Percentiles rank a stretch among this genome's conserved stretches.
phyloP scores from a whole-genome alignment of 1,140 invertebrate genomes.

The Diachasma alloeum region DNA sequence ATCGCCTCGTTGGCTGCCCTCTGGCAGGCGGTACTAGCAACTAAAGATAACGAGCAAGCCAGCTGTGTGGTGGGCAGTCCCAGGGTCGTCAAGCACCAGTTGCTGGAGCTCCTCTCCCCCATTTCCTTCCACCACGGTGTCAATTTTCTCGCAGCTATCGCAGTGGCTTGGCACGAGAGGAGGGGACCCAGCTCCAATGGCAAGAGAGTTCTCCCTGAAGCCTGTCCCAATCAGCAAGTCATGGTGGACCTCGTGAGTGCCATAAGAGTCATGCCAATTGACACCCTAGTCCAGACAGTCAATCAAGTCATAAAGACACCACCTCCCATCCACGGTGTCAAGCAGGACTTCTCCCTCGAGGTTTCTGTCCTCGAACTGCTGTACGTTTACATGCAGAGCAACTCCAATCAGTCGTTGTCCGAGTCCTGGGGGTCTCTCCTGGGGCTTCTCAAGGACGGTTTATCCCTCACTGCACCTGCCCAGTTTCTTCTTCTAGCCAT shows the following conservation, averaged over 20 bases:
- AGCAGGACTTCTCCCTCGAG: constrained; percentile 70
- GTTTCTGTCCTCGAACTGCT: constrained; percentile 71
- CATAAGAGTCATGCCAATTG: constrained; percentile 85
- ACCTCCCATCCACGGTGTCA: constrained; percentile 73
- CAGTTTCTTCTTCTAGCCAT: constrained; percentile 85
- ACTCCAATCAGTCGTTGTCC: constrained; percentile 73
- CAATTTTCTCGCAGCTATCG: constrained; percentile 84
- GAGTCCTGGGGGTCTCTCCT: constrained; percentile 85
- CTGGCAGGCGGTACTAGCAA: constrained; percentile 77
- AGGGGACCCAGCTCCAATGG: constrained; percentile 56
- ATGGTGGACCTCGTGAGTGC: constrained; percentile 83
- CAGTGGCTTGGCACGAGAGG: constrained; percentile 89
- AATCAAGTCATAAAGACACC: constrained; percentile 83
- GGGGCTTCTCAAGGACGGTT: constrained; percentile 80
- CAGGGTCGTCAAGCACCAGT: constrained; percentile 77
- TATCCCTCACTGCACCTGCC: constrained; percentile 76
- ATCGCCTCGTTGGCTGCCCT: constrained; percentile 80
- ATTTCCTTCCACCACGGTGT: constrained; percentile 86
- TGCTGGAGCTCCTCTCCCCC: constrained; percentile 87
- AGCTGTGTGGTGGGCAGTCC: constrained; percentile 69
- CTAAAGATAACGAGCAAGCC: constrained; percentile 64
- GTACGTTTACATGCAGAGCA: constrained; percentile 78
- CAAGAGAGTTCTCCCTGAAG: constrained; percentile 68
- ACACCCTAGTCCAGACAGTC: constrained; percentile 86
- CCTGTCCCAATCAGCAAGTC: constrained; percentile 77